Conservation (phyloP, 2,888 invertebrate genomes). For the Latheticus oryzae region DNA sequence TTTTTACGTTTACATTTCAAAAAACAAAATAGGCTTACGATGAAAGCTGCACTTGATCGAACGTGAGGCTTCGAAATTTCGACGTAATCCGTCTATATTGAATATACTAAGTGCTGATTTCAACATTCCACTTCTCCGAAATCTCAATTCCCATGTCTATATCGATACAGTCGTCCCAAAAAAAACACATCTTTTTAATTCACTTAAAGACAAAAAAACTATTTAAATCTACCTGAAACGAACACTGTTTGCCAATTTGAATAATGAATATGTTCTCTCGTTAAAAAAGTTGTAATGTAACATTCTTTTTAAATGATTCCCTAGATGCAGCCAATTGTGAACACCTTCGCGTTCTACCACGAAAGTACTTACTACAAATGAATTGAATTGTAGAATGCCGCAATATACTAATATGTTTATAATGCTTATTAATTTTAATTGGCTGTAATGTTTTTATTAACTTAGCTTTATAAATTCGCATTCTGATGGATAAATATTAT, state of each 20-base stretch:
- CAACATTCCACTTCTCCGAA: slow-evolving; percentile 41
- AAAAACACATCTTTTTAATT: too few species aligned
- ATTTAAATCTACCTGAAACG: too few species aligned
- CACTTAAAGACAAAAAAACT: too few species aligned
- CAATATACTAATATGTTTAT: slow-evolving; percentile 11
- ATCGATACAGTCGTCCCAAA: too few species aligned
- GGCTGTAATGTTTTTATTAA: slow-evolving; percentile 9
- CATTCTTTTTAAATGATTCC: not conserved
- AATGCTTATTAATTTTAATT: slow-evolving; percentile 14
- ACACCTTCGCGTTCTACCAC: slow-evolving; percentile 7
- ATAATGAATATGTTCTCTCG: too few species aligned
- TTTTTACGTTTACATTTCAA: slow-evolving; percentile 24
- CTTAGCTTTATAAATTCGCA: slow-evolving; percentile 3
- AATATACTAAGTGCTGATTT: slow-evolving; percentile 48
- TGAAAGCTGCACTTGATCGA: slow-evolving; percentile 28
- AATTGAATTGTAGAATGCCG: slow-evolving; percentile 7
- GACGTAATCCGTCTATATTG: slow-evolving; percentile 48
- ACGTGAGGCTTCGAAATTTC: slow-evolving; percentile 43
- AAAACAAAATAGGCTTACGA: slow-evolving; percentile 30
- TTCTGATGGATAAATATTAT: slow-evolving; percentile 1
- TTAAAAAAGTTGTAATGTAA: too few species aligned
- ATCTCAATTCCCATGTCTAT: slow-evolving; percentile 44
- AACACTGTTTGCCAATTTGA: too few species aligned
- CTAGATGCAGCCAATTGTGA: slow-evolving; percentile 4
- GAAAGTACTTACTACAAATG: slow-evolving; percentile 11